Evolutionary conservation across 2,113 vertebrate species (phyloP).

Genomic region (Stomatorhinus ivindoensis): DNA sequence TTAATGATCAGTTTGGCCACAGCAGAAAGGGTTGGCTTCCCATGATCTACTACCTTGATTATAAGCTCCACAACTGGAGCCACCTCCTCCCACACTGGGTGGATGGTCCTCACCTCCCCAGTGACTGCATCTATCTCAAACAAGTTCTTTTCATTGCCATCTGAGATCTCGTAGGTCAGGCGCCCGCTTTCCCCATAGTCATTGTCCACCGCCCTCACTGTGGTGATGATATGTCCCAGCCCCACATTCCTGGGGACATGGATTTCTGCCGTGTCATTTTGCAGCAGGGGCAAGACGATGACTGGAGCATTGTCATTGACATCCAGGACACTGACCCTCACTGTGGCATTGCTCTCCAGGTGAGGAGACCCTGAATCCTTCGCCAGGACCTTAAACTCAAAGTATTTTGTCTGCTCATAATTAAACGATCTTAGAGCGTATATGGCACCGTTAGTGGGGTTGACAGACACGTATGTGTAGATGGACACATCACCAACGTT

Average conservation of each 20-base stretch:
- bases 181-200: slow-evolving; percentile 94
- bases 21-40: slow-evolving; percentile 86
- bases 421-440: slow-evolving; percentile 95
- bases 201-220: slow-evolving; percentile 85
- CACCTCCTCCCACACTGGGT: slow-evolving; percentile 91
- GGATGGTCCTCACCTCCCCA: slow-evolving; percentile 86
- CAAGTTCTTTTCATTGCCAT: slow-evolving; percentile 91
- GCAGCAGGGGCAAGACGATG: slow-evolving; percentile 81
- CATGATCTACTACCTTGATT: slow-evolving; percentile 90
- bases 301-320: slow-evolving; percentile 96
- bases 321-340: slow-evolving; percentile 85
- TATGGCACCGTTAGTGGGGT: slow-evolving; percentile 94
- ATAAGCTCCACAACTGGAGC: slow-evolving; percentile 87
- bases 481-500: slow-evolving; percentile 93
- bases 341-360: slow-evolving; percentile 87
- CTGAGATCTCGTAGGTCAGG: slow-evolving; percentile 91
- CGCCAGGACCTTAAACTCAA: slow-evolving; percentile 92
- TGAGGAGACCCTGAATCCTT: slow-evolving; percentile 92
- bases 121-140: slow-evolving; percentile 90
- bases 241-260: slow-evolving; percentile 92
- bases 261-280: slow-evolving; percentile 93
- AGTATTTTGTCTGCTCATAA: slow-evolving; percentile 95
- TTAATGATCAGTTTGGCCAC: slow-evolving; percentile 88
- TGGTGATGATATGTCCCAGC: slow-evolving; percentile 88
- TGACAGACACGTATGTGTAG: slow-evolving; percentile 94